Evolutionary conservation across 2,888 invertebrate genomes (phyloP), one percentile per base, ranked within the genome.

Genomic region (Acanthococcus lagerstroemiae): DNA sequence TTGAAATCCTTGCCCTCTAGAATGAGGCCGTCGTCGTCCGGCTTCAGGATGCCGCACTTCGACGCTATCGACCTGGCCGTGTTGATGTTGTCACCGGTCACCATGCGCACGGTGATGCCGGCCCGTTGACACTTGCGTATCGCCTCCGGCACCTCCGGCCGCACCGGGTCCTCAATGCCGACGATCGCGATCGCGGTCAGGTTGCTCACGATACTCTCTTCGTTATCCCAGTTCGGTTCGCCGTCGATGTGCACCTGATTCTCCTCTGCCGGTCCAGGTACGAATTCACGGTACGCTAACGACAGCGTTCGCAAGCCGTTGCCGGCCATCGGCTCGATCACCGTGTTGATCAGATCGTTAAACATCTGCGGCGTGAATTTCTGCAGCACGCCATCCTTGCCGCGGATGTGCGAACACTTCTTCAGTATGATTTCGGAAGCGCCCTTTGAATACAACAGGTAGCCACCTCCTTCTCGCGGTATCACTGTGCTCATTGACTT

Each of bases 401-500:
- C 78, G 69, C 77, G 74, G 55, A 79, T 77, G 70, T 74, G 78
- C 45, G 75, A 72, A 72, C 80, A 80, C 80, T 81, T 82, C 71
- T 79, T 78, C 71, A 84, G 76, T 63, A 84, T 79, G 69, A 84
- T 83, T 75, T 84, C 84, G 4, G 83, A 82, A 60, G 84, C 84
- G 69, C 84, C 84, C 73, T 84, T 84, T 55, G 80, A 79, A 74
- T 79, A 83, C 17, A 84, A 75, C 37, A 83, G 75, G 74, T 76
- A 83, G 17, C 81, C 79, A 22, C 74, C 78, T 19, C 74, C 74
- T 46, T 77, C 74, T 27, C 75, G 70, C 26, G 76, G 76, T 60
- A 84, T 78, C 15, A 84, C 81, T 1, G 84, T 84, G 67, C 81
- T 80, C 84, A 84, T 84, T 65, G 81, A 82, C 74, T 85, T 85